A percentile compares a stretch with the other conserved stretches of the same genome.
phyloP scores from a whole-genome alignment of 2,113 vertebrate genomes.

The Xyliphius kryptos region DNA sequence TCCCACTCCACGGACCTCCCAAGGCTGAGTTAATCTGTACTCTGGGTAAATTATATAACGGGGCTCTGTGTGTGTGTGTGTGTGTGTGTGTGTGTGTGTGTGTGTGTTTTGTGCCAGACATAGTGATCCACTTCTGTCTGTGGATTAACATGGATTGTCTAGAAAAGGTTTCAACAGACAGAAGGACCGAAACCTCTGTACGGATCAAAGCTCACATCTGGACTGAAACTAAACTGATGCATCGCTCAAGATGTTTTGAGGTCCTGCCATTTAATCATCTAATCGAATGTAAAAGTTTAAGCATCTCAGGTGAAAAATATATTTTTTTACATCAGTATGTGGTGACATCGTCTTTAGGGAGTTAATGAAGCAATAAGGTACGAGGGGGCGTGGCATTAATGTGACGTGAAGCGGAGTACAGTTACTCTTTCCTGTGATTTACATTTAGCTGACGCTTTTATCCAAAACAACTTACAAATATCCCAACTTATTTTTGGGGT shows the following conservation, averaged over 20 bases:
- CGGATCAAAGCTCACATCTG: neutral
- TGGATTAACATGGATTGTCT: constrained; percentile 40
- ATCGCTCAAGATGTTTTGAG: neutral
- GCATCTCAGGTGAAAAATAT: neutral
- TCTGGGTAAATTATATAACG: neutral
- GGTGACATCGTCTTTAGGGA: too few relatives aligned
- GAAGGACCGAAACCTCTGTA: neutral
- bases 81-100: constrained; percentile 21
- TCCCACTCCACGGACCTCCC: neutral
- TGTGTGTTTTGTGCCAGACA: constrained; percentile 3
- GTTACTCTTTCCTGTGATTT: too few relatives aligned
- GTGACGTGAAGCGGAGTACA: too few relatives aligned
- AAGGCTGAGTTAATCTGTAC: neutral
- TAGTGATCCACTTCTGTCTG: constrained; percentile 40
- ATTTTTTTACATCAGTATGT: too few relatives aligned
- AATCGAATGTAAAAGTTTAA: too few relatives aligned
- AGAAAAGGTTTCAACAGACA: constrained; percentile 5
- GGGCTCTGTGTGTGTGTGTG: constrained; percentile 12
- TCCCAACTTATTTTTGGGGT: too few relatives aligned
- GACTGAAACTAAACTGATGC: neutral
- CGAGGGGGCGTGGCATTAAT: too few relatives aligned
- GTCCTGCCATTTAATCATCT: neutral
- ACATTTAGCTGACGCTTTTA: too few relatives aligned
- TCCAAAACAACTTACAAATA: too few relatives aligned
- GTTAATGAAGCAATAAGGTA: too few relatives aligned